These are phyloP conservation scores for Zygaena filipendulae DNA, from an alignment of 2,888 invertebrate genomes.

Conservation along the genomic window DNA sequence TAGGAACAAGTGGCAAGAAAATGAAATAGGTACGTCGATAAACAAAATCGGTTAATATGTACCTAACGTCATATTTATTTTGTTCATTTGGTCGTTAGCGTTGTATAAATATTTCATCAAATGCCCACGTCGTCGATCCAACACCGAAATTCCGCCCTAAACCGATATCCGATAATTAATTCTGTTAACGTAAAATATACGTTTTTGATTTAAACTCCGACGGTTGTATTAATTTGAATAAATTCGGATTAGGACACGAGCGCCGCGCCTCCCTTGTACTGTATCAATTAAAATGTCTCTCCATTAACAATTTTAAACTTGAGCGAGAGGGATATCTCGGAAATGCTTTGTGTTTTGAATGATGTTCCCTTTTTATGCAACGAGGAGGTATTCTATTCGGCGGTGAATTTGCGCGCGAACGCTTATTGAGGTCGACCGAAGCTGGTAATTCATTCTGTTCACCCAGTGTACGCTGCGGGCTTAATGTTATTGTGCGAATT, in stretches of 20 bases:
- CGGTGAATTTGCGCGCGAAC: conserved; percentile 33
- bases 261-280: conserved; percentile 24
- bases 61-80: too few species aligned
- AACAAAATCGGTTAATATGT: too few species aligned
- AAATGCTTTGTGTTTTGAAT: conserved; percentile 57
- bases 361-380: conserved; percentile 60
- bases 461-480: conserved; percentile 21
- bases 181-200: too few species aligned
- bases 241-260: conserved; percentile 34
- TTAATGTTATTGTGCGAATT: conserved; percentile 57
- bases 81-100: too few species aligned
- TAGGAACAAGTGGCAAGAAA: too few species aligned
- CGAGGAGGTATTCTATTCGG: conserved; percentile 33
- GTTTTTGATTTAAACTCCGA: conserved; percentile 25
- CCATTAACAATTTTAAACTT: conserved; percentile 56
- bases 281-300: conserved; percentile 44
- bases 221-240: conserved; percentile 42
- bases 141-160: too few species aligned
- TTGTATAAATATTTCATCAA: too few species aligned
- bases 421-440: conserved; percentile 32
- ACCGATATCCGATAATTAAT: too few species aligned
- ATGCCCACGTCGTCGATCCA: too few species aligned
- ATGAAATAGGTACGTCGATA: too few species aligned
- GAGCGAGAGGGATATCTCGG: conserved; percentile 50
- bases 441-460: conserved; percentile 37